Evolutionary conservation across 2,113 vertebrate genomes (phyloP).

Genomic region (Nanorana parkeri): DNA sequence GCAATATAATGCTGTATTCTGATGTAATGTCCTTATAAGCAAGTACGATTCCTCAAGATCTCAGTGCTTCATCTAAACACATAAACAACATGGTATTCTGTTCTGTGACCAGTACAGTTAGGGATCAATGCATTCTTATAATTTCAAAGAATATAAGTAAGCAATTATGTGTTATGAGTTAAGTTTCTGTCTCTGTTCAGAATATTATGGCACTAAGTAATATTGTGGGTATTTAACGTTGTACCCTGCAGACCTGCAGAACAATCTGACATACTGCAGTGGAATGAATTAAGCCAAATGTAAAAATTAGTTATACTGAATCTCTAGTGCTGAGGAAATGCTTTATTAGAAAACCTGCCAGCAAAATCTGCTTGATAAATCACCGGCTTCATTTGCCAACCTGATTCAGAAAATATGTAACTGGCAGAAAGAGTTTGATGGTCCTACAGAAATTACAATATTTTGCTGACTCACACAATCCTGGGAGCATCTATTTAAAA

Average conservation of each 20-base stretch:
- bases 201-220: neutral
- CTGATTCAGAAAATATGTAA: slow-evolving; percentile 56
- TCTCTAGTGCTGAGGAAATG: slow-evolving; percentile 38
- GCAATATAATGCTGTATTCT: no score
- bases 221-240: neutral
- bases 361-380: slow-evolving; percentile 47
- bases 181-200: no score
- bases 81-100: no score
- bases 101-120: no score
- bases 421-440: slow-evolving; percentile 49
- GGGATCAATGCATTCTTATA: no score
- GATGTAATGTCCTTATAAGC: no score
- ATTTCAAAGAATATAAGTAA: no score
- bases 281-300: slow-evolving; percentile 6
- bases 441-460: slow-evolving; percentile 36
- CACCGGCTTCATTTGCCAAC: slow-evolving; percentile 44
- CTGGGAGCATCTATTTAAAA: slow-evolving; percentile 42
- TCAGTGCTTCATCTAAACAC: no score
- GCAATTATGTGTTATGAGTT: no score
- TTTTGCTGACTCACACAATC: slow-evolving; percentile 51
- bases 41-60: no score
- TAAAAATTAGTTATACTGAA: slow-evolving; percentile 24
- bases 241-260: neutral
- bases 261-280: neutral
- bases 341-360: slow-evolving; percentile 52